A percentile compares a stretch with the other conserved stretches of the same genome.
Evolutionary conservation across 2,888 invertebrate species (phyloP).

Genomic region (Brenthis daphne): DNA sequence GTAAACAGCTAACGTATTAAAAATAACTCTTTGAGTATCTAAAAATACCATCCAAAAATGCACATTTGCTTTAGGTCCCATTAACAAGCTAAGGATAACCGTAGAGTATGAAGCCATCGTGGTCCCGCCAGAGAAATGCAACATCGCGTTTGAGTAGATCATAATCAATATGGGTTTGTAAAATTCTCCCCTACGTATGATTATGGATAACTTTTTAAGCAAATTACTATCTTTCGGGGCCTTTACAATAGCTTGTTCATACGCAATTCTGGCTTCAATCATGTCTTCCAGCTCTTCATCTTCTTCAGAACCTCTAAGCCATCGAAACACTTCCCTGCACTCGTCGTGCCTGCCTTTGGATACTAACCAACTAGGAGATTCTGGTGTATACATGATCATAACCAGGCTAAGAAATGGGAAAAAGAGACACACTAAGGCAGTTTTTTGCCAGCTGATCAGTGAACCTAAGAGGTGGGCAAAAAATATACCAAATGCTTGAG

Average conservation of each 20-base stretch:
- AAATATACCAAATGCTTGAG: conserved; percentile 83
- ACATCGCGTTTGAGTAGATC: conserved; percentile 82
- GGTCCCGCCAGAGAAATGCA: conserved; percentile 85
- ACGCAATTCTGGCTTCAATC: conserved; percentile 53
- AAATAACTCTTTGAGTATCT: conserved; percentile 82
- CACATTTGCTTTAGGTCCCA: conserved; percentile 81
- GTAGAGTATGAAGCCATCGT: conserved; percentile 86
- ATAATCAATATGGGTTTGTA: conserved; percentile 81
- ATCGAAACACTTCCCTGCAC: conserved; percentile 79
- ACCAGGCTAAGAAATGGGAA: conserved; percentile 71
- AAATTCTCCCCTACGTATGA: conserved; percentile 71
- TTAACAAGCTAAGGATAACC: conserved; percentile 78
- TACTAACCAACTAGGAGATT: conserved; percentile 85
- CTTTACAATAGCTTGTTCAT: conserved; percentile 46
- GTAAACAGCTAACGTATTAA: conserved; percentile 82
- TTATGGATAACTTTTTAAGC: conserved; percentile 38
- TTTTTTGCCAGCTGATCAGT: conserved; percentile 78
- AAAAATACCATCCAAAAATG: conserved; percentile 85
- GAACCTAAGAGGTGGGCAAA: conserved; percentile 84
- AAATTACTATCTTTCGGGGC: conserved; percentile 38
- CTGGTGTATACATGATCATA: conserved; percentile 71
- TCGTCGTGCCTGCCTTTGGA: conserved; percentile 76
- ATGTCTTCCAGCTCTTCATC: conserved; percentile 65
- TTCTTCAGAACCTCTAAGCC: conserved; percentile 79
- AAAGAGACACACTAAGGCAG: conserved; percentile 71